Evolutionary conservation across 2,113 vertebrate genomes (phyloP), one percentile per base, ranked within the genome.

Genomic region (Rhynchomys soricoides): DNA sequence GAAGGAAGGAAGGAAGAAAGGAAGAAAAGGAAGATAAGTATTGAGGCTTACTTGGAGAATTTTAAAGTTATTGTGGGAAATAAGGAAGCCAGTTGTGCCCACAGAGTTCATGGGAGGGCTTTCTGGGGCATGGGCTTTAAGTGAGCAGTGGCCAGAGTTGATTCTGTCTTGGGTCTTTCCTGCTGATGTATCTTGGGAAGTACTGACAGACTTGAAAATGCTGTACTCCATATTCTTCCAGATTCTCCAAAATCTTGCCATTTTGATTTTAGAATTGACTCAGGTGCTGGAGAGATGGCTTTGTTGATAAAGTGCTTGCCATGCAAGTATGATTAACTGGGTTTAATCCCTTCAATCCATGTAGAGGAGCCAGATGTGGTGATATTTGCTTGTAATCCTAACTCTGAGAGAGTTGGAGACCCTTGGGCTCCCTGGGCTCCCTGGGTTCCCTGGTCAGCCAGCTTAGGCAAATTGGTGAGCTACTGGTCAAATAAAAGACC

Each of bases 1-100:
- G 26, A 24, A 2, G 59, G 26, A 62, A 29, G 62, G 11, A 64
- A 10, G 24, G 4, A 77, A 11, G 34, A 3, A 19, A 7, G 37
- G 3, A 37, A 93, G 22, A 40, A 90, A 70, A 95, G 45, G 24
- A 50, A 95, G 71, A 17, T 57, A 82, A 77, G 93, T 40, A 62
- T 43, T 7, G 6, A 8, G 37, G 40, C 50, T 29, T 12, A 31
- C 15, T 11, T 57, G 73, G 45, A 93, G 15, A 90, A 71, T 91
- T 71, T 89, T 83, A 40, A 90, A 94, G 50, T 96, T 37, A 21
- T 55, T 48, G 21, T 10, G 64, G 93, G 43, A 74, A 82, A 64
- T 93, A 64, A 90, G 45, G 85, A 75, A 97, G 71, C 24, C 29
- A 71, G 7, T 26, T 82, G 59, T 82, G 52, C 24, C 64, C 57